Base-by-base conservation (phyloP, 92 coral and sea anemone genomes). In the Palythoa heliodiscus region DNA sequence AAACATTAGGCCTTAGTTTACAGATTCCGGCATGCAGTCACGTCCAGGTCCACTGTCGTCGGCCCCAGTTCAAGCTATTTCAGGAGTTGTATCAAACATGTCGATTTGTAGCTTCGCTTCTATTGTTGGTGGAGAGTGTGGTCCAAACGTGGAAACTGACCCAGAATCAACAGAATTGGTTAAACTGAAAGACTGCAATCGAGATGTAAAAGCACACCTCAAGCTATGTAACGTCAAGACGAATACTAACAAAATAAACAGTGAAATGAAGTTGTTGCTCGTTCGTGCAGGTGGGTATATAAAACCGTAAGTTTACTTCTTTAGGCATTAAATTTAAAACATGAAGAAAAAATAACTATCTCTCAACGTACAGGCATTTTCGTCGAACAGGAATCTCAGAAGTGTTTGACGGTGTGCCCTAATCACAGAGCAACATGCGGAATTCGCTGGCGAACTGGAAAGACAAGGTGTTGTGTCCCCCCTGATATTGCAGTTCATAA, bases 401-500 rank as follows among this genome's bases (percentile, higher is more conserved):
- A n/a, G 48, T 85, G 22, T 52, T 69, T 88, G 91, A 88, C 82
- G 1, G 71, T 84, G 16, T 88, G 85, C 60, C 82, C 91, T 0
- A 70, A 77, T 13, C 91, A 88, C 86, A 43, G 88, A 71, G 91
- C 75, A 20, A 66, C 84, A 10, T 70, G 48, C 64, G 82, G 88
- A 54, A 58, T 77, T 83, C 88, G 90, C 54, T 86, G 92, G 92
- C 55, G 84, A 70, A 76, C 85, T 19, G 87, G 84, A 64, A 89
- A 89, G 57, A 85, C 86, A 47, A 85, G 70, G 55, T 89, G 92
- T 69, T 50, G 55, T 43, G 71, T 86, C 23, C 92, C 89, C 63
- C n/a, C 92, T 63, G 92, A 89, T 43, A 48, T 78, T 53, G 92
- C 92, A 12, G 77, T 75, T 29, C 92, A 89, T 50, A 89, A 80